Evolutionary conservation across 1,140 invertebrate species (phyloP), one percentile per base, ranked within the genome.

Genomic region (Lepidurus arcticus): DNA sequence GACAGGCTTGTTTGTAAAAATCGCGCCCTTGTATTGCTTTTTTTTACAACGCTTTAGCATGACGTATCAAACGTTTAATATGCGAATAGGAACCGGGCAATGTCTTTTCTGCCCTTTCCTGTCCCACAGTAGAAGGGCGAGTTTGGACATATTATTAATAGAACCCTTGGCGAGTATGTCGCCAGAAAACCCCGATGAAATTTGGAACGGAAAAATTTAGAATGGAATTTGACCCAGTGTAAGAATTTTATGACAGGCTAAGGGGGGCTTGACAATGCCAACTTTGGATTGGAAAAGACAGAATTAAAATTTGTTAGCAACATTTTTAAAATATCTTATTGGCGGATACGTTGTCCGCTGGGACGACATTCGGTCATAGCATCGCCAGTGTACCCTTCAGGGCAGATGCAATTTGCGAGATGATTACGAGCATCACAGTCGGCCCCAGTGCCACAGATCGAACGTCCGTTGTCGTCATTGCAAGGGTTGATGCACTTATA

Each of bases 371-470:
- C 81, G 4, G 82, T 83, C 26, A 94, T 87, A 7, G 94, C 93
- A 86, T 95, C 91, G n/a, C 94, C 94, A 43, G 91, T 89, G 83
- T 89, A 91, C 76, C 94, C 94, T 45, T 90, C 86, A 0, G 92
- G 91, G 82, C 94, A 96, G 1, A 92, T 92, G 83, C 94, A 96
- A 13, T 94, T 92, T 1, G 93, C 93, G 73, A 93, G 88, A 83
- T 95, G 93, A 81, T 93, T 90, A 76, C 91, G 87, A 0, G 91
- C 89, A 74, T 91, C 90, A 82, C 92, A 93, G 2, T 90, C 88
- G 73, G 91, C 90, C 3, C 90, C 90, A 11, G 91, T 84, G 47
- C 92, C 92, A 84, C 93, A 95, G 1, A 80, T 53, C 10, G 86
- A 85, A 80, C 87, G 89, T n/a, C 77, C 45, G 24, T 76, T 73